Base-by-base conservation (phyloP, 2,888 invertebrate species). In the Mesopsocus fuscifrons region DNA sequence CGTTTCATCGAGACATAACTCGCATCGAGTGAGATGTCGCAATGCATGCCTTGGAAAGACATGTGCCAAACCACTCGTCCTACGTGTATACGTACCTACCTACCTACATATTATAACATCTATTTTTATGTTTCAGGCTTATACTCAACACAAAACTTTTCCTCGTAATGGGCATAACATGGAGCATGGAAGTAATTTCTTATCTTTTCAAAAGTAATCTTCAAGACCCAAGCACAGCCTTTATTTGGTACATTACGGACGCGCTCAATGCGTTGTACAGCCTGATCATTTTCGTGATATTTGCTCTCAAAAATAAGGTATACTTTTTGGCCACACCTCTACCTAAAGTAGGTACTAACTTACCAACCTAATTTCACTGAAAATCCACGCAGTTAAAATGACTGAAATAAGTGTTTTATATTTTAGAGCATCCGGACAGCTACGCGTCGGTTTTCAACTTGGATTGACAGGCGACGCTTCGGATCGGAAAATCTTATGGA, bases 141-240 rank as follows among this genome's bases (percentile, higher is more conserved):
- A 60, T 71, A 22, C 68, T 82, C 63, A 78, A 77, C 45, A 65
- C 74, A 1, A 82, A 82, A 55, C 60, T 83, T 1, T 81, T 80
- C 62, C 63, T 81, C 46, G 78, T 82, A 35, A 83, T 82, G 82
- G 82, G 83, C 1, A 70, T 80, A 1, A 72, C 75, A 1, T 82
- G 81, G 77, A 60, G 72, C 2, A 65, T 75, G 35, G 81, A 81
- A 57, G 60, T 77, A 3, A 53, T 73, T 9, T 74, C 78, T 3
- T 69, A 70, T 1, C 49, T 73, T 20, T 69, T 51, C 8, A 6
- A 26, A 11, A 26, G 11, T 6, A 26, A 26, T 6, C 11, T 26
- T 6, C 26, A 26, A 67, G 71, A 45, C 56, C 57, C 44, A 59
- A 63, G 60, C 59, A 66, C 51, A 67, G 64, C 59, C 6, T 42